A percentile compares a stretch with the other conserved stretches of the same genome.
Evolutionary conservation across 2,888 invertebrate species (phyloP).

Genomic region (Neoitamus cyanurus): DNA sequence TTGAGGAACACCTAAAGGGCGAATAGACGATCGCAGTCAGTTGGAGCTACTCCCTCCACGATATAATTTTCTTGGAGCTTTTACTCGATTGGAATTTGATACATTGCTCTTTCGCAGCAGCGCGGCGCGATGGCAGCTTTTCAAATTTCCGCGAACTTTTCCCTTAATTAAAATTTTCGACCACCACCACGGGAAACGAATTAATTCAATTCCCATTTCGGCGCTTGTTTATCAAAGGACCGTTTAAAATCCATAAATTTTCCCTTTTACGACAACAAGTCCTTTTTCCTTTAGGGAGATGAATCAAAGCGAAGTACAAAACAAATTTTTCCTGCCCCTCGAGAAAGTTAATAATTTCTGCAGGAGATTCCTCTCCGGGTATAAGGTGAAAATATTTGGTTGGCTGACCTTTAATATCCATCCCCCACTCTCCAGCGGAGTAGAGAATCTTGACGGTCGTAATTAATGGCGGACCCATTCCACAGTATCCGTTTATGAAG

Average conservation of each 20-base stretch:
- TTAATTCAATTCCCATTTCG: constrained; percentile 1
- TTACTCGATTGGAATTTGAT: not conserved
- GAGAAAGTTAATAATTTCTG: not conserved
- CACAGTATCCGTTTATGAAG: not conserved
- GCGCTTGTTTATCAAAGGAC: constrained; percentile 1
- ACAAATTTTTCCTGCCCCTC: not conserved
- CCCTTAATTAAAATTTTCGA: not conserved
- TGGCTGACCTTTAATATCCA: not conserved
- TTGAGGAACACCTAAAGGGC: not conserved
- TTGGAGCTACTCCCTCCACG: not conserved
- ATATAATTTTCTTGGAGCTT: not conserved
- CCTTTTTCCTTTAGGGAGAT: not conserved
- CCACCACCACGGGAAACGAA: not conserved
- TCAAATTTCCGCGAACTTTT: not conserved
- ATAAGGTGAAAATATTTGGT: constrained; percentile 1
- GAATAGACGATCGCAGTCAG: not conserved
- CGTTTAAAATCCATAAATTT: constrained; percentile 5
- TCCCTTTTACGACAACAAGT: not conserved
- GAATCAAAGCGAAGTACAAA: not conserved
- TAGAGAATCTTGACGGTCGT: not conserved
- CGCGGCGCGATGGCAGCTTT: not conserved
- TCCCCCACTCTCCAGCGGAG: not conserved
- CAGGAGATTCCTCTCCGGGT: not conserved
- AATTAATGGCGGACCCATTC: not conserved
- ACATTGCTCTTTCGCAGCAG: not conserved